Percentiles rank a stretch among this genome's conserved stretches.
These are phyloP conservation scores for Autographa pulchrina DNA, from an alignment of 2,888 invertebrate species.

Conservation along the genomic window DNA sequence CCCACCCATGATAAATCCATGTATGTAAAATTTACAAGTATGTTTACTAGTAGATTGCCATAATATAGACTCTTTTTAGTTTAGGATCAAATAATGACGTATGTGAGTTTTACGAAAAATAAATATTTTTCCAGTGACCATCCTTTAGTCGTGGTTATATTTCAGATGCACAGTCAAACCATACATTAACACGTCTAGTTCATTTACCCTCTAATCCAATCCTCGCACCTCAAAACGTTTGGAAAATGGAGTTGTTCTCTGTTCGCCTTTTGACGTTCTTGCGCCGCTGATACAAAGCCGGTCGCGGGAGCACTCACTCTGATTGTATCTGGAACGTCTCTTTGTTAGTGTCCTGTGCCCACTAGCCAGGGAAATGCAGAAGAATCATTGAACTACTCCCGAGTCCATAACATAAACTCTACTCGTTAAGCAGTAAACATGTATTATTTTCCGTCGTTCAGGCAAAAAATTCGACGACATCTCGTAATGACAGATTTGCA, in stretches of 20 bases:
- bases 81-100: no score
- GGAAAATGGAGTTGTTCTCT: conserved; percentile 12
- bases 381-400: conserved; percentile 15
- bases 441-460: no score
- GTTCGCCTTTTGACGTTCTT: conserved; percentile 50
- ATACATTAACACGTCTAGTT: background rate
- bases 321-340: conserved; percentile 56
- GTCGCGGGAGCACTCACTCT: conserved; percentile 55
- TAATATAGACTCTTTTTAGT: no score
- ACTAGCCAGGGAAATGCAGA: background rate
- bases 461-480: no score
- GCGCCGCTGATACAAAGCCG: conserved; percentile 47
- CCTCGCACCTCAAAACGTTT: conserved; percentile 12
- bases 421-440: no score
- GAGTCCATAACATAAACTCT: background rate
- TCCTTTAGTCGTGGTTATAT: background rate
- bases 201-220: background rate
- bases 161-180: background rate
- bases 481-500: no score
- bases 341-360: conserved; percentile 46
- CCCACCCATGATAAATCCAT: no score
- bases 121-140: background rate
- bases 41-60: no score
- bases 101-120: no score
- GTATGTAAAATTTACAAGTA: no score